These are phyloP conservation scores for Idaea dimidiata DNA, from an alignment of 2,888 invertebrate genomes.

Conservation along the genomic window DNA sequence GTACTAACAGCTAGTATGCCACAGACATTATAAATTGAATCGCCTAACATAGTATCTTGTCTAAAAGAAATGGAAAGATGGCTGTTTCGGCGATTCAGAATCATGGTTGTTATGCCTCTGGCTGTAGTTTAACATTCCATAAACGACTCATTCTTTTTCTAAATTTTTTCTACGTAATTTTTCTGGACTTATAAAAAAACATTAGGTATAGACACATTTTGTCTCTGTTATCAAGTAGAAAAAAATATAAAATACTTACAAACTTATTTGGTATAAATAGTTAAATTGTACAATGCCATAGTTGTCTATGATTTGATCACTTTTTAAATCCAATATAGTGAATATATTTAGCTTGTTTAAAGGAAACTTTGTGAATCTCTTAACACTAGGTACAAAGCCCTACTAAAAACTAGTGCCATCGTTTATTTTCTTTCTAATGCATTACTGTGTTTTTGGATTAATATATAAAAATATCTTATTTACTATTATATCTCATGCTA, in stretches of 20 bases:
- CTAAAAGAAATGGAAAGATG: background rate
- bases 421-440: background rate
- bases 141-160: background rate
- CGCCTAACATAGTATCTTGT: background rate
- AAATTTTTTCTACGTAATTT: background rate
- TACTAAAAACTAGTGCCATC: background rate
- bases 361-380: too few species aligned
- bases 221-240: background rate
- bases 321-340: background rate
- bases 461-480: too few species aligned
- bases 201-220: background rate
- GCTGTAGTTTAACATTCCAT: constrained; percentile 71
- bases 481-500: too few species aligned
- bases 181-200: too few species aligned
- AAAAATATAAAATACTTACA: background rate
- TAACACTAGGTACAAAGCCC: background rate
- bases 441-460: background rate
- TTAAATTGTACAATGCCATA: background rate
- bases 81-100: background rate
- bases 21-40: constrained; percentile 32
- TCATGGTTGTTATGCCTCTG: background rate
- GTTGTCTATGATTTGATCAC: background rate
- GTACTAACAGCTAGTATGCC: constrained; percentile 46
- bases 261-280: background rate
- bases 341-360: background rate